Evolutionary conservation across 2,113 vertebrate genomes (phyloP).

Genomic region (Ameiurus melas): DNA sequence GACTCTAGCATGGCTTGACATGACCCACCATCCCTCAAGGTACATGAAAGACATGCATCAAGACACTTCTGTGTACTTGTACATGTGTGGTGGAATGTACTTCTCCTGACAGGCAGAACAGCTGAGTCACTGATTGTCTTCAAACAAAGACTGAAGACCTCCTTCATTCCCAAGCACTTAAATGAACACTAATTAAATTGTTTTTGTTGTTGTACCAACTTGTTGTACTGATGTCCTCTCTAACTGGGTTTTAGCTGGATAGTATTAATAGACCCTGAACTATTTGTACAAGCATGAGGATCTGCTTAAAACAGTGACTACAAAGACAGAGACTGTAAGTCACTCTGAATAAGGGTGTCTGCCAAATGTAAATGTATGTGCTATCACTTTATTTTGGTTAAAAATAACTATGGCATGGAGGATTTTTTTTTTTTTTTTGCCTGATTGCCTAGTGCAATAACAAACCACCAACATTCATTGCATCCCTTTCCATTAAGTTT

Average conservation of each 20-base stretch:
- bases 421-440: not conserved
- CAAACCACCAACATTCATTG: not conserved
- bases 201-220: not conserved
- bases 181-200: not conserved
- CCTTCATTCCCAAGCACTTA: not conserved
- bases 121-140: conserved; percentile 7
- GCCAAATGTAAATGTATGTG: not conserved
- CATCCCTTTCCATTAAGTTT: not conserved
- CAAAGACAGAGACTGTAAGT: not conserved
- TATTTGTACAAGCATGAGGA: not conserved
- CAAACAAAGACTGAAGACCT: not conserved
- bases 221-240: not conserved
- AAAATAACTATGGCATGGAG: not conserved
- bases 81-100: not conserved
- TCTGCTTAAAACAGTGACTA: not conserved
- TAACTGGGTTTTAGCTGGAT: not conserved
- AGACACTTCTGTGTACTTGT: conserved; percentile 6
- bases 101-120: conserved; percentile 1
- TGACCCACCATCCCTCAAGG: not conserved
- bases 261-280: not conserved
- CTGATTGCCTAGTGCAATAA: not conserved
- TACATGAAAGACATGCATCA: not conserved
- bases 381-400: not conserved
- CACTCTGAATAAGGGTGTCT: not conserved
- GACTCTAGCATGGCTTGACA: not conserved